phyloP scores from a whole-genome alignment of 2,888 invertebrate species.

The Leptothorax acervorum region DNA sequence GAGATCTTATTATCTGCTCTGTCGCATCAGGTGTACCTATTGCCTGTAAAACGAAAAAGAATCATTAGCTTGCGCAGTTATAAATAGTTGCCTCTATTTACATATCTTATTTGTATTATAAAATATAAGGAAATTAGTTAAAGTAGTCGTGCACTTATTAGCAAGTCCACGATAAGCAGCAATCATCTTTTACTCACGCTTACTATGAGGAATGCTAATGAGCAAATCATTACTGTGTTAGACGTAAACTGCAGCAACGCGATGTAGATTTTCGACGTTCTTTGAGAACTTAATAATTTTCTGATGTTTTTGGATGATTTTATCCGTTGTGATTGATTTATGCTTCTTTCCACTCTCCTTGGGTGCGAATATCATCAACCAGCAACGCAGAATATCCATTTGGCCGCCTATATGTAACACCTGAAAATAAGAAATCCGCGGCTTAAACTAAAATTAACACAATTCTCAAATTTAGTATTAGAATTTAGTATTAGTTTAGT shows the following conservation, averaged over 20 bases:
- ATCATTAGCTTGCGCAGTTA: not conserved
- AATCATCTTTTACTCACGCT: conserved; percentile 53
- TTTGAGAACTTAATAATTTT: conserved; percentile 62
- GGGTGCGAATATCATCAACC: not conserved
- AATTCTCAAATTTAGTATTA: not conserved
- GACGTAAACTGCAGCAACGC: conserved; percentile 63
- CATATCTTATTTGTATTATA: not conserved
- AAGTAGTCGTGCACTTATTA: not conserved
- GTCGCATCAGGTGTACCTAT: conserved; percentile 24
- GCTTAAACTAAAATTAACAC: not conserved
- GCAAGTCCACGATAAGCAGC: not conserved
- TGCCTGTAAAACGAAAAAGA: conserved; percentile 17
- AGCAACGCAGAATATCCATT: conserved; percentile 36
- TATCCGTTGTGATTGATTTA: not conserved
- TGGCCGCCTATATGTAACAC: conserved; percentile 49
- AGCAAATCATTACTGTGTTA: conserved; percentile 62
- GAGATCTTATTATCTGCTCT: conserved; percentile 29
- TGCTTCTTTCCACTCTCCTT: not conserved
- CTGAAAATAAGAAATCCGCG: conserved; percentile 33
- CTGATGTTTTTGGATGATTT: conserved; percentile 47
- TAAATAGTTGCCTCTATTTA: not conserved
- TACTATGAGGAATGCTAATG: conserved; percentile 64
- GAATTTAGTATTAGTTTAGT: not conserved
- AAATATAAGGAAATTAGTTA: not conserved
- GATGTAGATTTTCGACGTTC: conserved; percentile 60